phyloP scores from a whole-genome alignment of 1,140 invertebrate species.

The Neoseiulus cucumeris region DNA sequence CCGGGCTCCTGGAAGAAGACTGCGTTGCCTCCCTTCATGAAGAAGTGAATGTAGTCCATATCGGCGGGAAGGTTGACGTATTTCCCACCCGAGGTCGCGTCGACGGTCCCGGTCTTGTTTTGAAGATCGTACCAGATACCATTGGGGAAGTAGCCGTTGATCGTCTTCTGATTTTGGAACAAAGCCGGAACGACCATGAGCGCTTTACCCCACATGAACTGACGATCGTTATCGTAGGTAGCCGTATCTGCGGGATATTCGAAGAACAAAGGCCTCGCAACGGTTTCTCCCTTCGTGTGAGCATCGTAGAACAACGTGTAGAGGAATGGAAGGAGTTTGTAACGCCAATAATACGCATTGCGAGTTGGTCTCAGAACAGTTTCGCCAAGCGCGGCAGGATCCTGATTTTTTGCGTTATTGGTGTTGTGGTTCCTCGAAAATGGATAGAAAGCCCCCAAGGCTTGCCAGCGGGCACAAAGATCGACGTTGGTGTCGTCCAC shows the following conservation, averaged over 20 bases:
- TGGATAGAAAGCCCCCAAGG: constrained; percentile 58
- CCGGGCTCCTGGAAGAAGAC: constrained; percentile 27
- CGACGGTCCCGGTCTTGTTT: background rate
- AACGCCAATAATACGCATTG: constrained; percentile 23
- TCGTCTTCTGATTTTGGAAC: background rate
- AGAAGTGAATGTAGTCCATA: constrained; percentile 25
- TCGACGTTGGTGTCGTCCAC: constrained; percentile 46
- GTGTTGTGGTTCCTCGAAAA: constrained; percentile 26
- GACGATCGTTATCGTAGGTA: constrained; percentile 24
- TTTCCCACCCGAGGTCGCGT: constrained; percentile 9
- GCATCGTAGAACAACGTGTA: constrained; percentile 32
- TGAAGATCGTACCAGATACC: constrained; percentile 21
- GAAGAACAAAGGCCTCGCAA: constrained; percentile 16
- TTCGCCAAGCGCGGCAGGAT: constrained; percentile 20
- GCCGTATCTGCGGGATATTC: constrained; percentile 21
- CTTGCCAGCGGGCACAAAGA: constrained; percentile 34
- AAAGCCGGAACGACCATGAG: constrained; percentile 29
- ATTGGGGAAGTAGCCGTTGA: constrained; percentile 15
- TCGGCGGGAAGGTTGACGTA: constrained; percentile 15
- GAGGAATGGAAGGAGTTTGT: constrained; percentile 31
- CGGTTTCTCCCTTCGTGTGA: constrained; percentile 24
- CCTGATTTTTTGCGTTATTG: constrained; percentile 22
- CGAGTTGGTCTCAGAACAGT: constrained; percentile 21
- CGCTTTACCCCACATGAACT: constrained; percentile 29
- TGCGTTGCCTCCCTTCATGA: constrained; percentile 27